Evolutionary conservation across 2,113 vertebrate genomes (phyloP).

Genomic region (Salvelinus namaycush): DNA sequence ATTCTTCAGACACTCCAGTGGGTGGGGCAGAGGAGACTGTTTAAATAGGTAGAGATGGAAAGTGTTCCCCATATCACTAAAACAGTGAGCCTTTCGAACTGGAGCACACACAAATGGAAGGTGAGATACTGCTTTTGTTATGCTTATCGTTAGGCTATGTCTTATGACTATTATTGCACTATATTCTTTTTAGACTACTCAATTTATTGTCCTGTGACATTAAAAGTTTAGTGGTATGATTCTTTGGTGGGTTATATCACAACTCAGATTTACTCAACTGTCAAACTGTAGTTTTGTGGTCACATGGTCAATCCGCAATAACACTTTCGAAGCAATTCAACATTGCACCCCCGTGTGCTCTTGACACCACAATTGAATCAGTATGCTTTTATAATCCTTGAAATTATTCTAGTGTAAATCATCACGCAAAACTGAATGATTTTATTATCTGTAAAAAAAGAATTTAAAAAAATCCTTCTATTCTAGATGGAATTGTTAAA

Average conservation of each 20-base stretch:
- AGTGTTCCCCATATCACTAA: not conserved
- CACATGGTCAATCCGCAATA: too few relatives aligned
- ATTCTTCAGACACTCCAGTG: not conserved
- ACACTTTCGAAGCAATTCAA: too few relatives aligned
- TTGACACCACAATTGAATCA: too few relatives aligned
- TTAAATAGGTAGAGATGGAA: not conserved
- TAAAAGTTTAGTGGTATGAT: not conserved
- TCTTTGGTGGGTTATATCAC: not conserved
- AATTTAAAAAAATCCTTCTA: too few relatives aligned
- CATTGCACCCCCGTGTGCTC: too few relatives aligned
- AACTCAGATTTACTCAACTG: too few relatives aligned
- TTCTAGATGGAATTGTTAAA: too few relatives aligned
- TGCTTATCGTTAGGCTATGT: not conserved
- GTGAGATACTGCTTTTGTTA: slow-evolving; percentile 46
- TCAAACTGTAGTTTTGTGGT: too few relatives aligned
- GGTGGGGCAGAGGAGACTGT: not conserved
- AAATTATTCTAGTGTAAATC: too few relatives aligned
- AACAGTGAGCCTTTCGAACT: not conserved
- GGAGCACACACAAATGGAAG: slow-evolving; percentile 55
- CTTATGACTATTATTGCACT: not conserved
- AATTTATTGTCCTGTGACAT: not conserved
- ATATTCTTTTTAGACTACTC: not conserved
- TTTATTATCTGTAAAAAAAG: too few relatives aligned
- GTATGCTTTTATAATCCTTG: too few relatives aligned
- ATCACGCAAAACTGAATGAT: too few relatives aligned